A percentile compares a stretch with the other conserved stretches of the same genome.
Conservation (phyloP, 1,140 invertebrate species). For the Myzus persicae region DNA sequence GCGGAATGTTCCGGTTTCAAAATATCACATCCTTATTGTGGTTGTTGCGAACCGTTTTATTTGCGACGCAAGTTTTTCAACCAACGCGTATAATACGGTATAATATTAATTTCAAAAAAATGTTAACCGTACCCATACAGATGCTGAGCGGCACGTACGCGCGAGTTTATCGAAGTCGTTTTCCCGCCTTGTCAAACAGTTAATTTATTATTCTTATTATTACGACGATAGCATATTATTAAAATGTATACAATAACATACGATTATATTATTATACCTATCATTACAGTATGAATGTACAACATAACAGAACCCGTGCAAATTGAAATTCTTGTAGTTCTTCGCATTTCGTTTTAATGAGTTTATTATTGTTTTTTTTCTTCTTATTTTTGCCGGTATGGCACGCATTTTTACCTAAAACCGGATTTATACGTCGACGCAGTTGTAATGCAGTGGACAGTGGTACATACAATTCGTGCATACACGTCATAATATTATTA, state of each 20-base stretch:
- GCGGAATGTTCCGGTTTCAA: neutral
- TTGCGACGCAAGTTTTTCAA: neutral
- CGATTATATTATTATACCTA: neutral
- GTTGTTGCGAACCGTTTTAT: neutral
- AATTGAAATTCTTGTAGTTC: neutral
- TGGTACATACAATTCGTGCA: neutral
- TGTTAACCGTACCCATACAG: neutral
- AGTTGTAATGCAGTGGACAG: neutral
- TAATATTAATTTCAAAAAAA: neutral
- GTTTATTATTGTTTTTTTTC: neutral
- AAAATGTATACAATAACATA: neutral
- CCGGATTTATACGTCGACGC: neutral
- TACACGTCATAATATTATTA: neutral
- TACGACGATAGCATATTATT: neutral
- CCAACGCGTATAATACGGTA: neutral
- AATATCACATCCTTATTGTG: neutral
- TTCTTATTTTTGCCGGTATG: neutral
- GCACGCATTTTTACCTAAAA: neutral
- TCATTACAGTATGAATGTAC: neutral
- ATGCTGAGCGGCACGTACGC: neutral
- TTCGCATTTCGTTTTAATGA: neutral
- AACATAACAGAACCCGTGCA: neutral
- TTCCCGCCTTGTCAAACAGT: neutral
- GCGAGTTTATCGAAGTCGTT: neutral
- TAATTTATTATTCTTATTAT: slow-evolving; percentile 20